Evolutionary conservation across 2,888 invertebrate species (phyloP), one percentile per base, ranked within the genome.

Genomic region (Sussaba pulchella): DNA sequence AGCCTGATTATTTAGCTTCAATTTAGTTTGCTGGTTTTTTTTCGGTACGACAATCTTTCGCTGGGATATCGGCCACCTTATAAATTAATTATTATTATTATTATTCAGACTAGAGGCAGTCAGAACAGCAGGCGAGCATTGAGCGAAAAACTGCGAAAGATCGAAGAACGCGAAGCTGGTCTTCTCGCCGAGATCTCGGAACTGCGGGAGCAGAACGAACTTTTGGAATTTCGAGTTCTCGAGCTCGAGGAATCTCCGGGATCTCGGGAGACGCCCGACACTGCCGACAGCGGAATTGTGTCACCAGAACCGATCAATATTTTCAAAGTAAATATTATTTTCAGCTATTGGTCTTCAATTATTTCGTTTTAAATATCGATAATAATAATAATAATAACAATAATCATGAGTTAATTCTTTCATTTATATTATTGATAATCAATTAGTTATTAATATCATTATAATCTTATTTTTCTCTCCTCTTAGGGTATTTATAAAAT

Each of bases 191-290:
- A 96, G 90, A 93, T 95, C 83, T 94, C 95, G 85, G 96, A 96
- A 92, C 94, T 96, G 87, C 94, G 95, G 85, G 96, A 96, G 91
- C 96, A 96, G 91, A 96, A 96, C 91, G 96, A 96, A 92, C 94
- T 96, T 84, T 94, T 96, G 90, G 96, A 96, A 93, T 96, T 96
- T 93, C 93, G 96, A 63, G 94, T 96, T 85, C 93, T 96, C 84
- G 96, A 96, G 92, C 93, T 96, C 86, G 96, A 96, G 91, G 96
- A 96, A 91, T 83, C 83, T 39, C 87, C 87, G 6, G 83, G 88
- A 14, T 81, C 82, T 1, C 76, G 85, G 21, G 88, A 88, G 3
- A 88, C 87, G 14, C 86, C 88, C 0, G 90, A 89, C 66, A 85
- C 86, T 3, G 87, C 88, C 12, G 89, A 89, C 83, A 89, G 89